Percentiles rank a stretch among this genome's conserved stretches.
Evolutionary conservation across 2,113 vertebrate species (phyloP).

Genomic region (Grantiella picta): DNA sequence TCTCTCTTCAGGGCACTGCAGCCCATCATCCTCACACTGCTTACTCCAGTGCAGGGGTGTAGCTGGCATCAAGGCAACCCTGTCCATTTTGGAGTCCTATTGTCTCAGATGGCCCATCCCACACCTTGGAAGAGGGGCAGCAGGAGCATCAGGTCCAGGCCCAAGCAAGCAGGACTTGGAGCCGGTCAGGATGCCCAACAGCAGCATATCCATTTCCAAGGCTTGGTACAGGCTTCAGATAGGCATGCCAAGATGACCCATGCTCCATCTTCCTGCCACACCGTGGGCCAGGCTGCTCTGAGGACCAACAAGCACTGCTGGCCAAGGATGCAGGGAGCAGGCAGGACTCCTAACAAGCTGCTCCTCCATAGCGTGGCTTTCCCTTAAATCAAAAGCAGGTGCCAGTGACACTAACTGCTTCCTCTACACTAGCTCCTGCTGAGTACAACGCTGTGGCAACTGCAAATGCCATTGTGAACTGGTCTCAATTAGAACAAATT

Average conservation of each 20-base stretch:
- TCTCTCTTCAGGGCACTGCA: background rate
- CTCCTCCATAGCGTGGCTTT: background rate
- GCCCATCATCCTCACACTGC: background rate
- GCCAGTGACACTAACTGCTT: background rate
- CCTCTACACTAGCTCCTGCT: background rate
- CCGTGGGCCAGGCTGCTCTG: background rate
- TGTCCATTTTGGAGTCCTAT: fast-evolving
- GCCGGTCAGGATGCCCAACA: background rate
- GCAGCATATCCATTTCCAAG: background rate
- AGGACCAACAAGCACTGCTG: background rate
- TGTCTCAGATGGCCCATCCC: fast-evolving
- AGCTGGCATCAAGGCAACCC: background rate
- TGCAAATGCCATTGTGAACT: fast-evolving
- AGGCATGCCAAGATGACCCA: too few species aligned
- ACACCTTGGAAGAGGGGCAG: fast-evolving
- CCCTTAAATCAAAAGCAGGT: slow-evolving; percentile 4
- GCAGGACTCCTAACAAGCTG: background rate
- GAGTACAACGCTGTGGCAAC: background rate
- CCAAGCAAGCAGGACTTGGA: background rate
- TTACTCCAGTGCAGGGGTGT: background rate
- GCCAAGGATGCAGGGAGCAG: fast-evolving
- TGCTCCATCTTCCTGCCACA: background rate
- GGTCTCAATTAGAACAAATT: background rate
- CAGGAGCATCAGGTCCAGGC: fast-evolving
- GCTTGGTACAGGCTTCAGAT: background rate